Evolutionary conservation across 2,113 vertebrate species (phyloP), one percentile per base, ranked within the genome.

Genomic region (Psophia crepitans): DNA sequence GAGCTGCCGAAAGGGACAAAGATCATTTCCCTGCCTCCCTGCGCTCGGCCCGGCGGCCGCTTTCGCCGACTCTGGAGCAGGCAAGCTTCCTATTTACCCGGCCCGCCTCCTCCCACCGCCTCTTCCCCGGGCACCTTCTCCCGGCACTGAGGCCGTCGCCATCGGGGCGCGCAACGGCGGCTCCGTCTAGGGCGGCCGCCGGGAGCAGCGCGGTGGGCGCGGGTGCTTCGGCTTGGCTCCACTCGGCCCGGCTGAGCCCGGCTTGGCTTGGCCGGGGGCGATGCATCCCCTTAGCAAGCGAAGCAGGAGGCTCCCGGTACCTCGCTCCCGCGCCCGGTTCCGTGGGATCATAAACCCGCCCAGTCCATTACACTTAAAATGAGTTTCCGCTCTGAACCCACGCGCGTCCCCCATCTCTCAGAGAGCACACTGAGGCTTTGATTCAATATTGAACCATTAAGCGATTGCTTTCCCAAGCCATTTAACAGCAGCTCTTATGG

Each of bases 401-500:
- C 37, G 83, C 60, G 53, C 75, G 76, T 95, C 46, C 27, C 28
- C 28, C 77, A 9, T 78, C 90, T 84, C 91, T 87, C 57, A 83
- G 76, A 78, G 86, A 93, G 96, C 95, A 85, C 87, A 39, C 28
- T 39, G 88, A 94, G 93, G 70, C 92, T 97, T 96, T 97, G 96
- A 96, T 91, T 93, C 98, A 98, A 98, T 98, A 98, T 97, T 96
- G 87, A 98, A 96, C 98, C 99, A 99, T 99, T 99, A 99, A 96
- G 98, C 98, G 84, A 98, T 98, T 98, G 97, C 96, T 98, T 96
- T 98, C 95, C 97, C 98, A 98, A 98, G 98, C 98, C 99, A 99
- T 99, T 99, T 99, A 98, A 98, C 99, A 98, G 93, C 98, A 94
- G 98, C 98, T 98, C 98, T 99, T 97, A 96, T 98, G 98, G 98